Evolutionary conservation across 2,797 vertebrate species (phyloP), one percentile per base, ranked within the genome.

Genomic region (Mus spretus): DNA sequence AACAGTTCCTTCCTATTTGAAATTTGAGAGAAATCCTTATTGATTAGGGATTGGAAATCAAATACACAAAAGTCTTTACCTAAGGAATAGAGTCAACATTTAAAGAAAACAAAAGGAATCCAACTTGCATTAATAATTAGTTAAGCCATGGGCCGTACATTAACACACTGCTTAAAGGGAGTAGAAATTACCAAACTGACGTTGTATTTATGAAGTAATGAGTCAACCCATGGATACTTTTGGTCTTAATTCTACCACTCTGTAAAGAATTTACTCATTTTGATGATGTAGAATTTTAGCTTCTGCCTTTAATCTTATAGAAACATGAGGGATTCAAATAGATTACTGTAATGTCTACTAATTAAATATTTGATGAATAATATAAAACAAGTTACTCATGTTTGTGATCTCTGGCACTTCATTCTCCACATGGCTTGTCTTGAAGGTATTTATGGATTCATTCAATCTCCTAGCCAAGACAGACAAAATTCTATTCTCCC

Each of bases 321-420:
- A 95, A 82, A 92, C 65, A 83, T 0, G 10, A 95, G 94, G 80
- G 50, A 92, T 26, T 95, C 40, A 82, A 93, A 96, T 89, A 95
- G 95, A 96, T 91, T 77, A 92, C 61, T 94, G 47, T 95, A 96
- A 97, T 87, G 63, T 93, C 90, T 96, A 80, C 63, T 91, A 96
- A 97, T 97, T 96, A 97, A 97, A 95, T 92, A 94, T 94, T 93
- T 61, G 95, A 31, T 91, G 96, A 96, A 80, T 94, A 93, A 91
- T 74, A 87, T 75, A 83, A 96, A 95, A 61, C 82, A 77, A 95
- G 92, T 95, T 89, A 79, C 3, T 85, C 85, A 72, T 83, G 59
- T 72, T 78, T 97, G 96, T 95, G 59, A 63, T 89, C 40, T 77
- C 40, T 0, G 44, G 75, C 89, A 87, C 47, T 94, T 44, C 77